A percentile compares a stretch with the other conserved stretches of the same genome.
Conservation (phyloP, 2,888 invertebrate genomes). For the Pristionchus fissidentatus region DNA sequence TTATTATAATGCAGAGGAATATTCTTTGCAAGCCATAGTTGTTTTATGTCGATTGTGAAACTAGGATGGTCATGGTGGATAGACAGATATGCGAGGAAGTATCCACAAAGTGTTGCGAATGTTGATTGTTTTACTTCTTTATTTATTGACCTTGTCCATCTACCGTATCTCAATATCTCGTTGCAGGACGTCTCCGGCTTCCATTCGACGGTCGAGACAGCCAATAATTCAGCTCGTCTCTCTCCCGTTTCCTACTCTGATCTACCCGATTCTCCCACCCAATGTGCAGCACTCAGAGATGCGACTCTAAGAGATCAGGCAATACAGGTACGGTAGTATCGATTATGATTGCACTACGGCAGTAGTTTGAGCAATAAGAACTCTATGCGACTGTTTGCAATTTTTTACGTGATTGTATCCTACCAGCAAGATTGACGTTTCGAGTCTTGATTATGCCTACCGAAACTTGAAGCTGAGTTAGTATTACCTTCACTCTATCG, state of each 20-base stretch:
- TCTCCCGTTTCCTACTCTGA: slow-evolving; percentile 67
- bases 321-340: slow-evolving; percentile 7
- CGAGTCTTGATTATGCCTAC: no score
- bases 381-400: no score
- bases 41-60: no score
- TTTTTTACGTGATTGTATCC: no score
- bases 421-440: no score
- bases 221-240: slow-evolving; percentile 61
- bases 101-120: no score
- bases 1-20: not conserved
- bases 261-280: slow-evolving; percentile 70
- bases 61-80: no score
- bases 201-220: slow-evolving; percentile 61
- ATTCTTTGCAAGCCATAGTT: not conserved
- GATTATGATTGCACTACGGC: not conserved
- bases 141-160: not conserved
- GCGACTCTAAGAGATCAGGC: not conserved
- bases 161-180: not conserved
- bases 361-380: not conserved
- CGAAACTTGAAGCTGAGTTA: no score
- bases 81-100: no score
- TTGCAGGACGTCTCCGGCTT: slow-evolving; percentile 52
- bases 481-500: no score
- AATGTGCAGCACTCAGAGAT: slow-evolving; percentile 52
- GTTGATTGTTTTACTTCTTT: not conserved